These are phyloP conservation scores for Psittacula derbiana DNA, from an alignment of 2,797 vertebrate genomes.

Conservation along the genomic window DNA sequence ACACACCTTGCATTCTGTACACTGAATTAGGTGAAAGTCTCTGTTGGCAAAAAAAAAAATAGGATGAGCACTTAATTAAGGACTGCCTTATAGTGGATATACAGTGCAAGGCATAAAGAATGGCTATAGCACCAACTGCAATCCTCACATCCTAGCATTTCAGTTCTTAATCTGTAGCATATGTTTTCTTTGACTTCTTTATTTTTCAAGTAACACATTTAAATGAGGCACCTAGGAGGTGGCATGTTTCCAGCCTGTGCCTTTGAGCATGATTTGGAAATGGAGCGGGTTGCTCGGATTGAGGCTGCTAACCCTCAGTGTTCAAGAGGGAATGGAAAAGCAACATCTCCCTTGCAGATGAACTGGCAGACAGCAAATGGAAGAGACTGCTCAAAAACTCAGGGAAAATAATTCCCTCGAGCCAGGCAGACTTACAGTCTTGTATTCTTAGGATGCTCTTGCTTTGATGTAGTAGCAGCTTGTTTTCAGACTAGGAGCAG, in stretches of 20 bases:
- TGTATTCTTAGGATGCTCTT: neutral
- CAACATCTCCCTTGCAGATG: neutral
- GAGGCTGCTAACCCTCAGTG: neutral
- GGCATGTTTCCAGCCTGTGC: neutral
- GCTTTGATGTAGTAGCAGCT: neutral
- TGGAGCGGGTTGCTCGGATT: neutral
- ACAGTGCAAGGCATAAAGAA: neutral
- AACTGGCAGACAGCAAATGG: neutral
- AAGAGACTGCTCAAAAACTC: neutral
- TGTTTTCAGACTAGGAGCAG: neutral
- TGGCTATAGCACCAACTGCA: neutral
- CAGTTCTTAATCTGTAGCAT: neutral
- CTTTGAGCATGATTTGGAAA: neutral
- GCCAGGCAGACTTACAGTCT: neutral
- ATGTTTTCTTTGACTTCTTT: neutral
- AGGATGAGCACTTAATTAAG: neutral
- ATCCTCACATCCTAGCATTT: neutral
- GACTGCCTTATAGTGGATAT: neutral
- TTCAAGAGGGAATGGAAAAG: neutral
- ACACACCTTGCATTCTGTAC: neutral
- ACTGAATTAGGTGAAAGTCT: neutral
- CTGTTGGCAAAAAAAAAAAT: neutral
- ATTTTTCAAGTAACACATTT: neutral
- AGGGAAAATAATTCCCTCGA: neutral
- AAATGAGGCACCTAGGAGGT: neutral